These are phyloP conservation scores for Tetragonula carbonaria DNA, from an alignment of 2,888 invertebrate species.

Conservation along the genomic window DNA sequence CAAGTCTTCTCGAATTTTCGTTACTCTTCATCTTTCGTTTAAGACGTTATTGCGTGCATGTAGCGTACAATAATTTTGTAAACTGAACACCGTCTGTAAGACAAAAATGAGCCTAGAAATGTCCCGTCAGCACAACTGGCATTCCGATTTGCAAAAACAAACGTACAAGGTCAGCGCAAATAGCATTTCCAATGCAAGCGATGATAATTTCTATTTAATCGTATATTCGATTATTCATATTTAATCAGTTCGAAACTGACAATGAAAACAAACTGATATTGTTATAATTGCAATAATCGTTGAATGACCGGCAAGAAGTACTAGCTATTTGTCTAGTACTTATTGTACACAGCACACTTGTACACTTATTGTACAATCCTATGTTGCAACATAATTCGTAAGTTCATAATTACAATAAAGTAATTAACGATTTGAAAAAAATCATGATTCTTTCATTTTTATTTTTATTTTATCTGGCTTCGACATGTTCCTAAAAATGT, in stretches of 20 bases:
- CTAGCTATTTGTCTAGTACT: neutral
- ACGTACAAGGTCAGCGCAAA: neutral
- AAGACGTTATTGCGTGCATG: neutral
- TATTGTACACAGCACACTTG: neutral
- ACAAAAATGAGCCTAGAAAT: neutral
- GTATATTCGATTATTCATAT: neutral
- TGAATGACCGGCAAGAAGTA: neutral
- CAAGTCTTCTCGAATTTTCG: neutral
- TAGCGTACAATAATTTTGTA: neutral
- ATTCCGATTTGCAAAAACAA: neutral
- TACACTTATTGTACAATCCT: too few relatives aligned
- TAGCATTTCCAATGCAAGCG: neutral
- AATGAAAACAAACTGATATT: neutral
- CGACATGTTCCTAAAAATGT: rapidly evolving
- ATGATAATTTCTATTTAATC: neutral
- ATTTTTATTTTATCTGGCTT: neutral
- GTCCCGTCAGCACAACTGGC: neutral
- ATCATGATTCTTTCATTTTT: neutral
- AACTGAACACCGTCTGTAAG: neutral
- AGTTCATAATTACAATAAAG: neutral
- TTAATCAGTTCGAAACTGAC: too few relatives aligned
- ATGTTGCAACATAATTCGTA: neutral
- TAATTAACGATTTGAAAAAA: too few relatives aligned
- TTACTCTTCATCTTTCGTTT: neutral
- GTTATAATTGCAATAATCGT: neutral